phyloP scores from a whole-genome alignment of 2,888 invertebrate genomes.

The Drosophila neotestacea region DNA sequence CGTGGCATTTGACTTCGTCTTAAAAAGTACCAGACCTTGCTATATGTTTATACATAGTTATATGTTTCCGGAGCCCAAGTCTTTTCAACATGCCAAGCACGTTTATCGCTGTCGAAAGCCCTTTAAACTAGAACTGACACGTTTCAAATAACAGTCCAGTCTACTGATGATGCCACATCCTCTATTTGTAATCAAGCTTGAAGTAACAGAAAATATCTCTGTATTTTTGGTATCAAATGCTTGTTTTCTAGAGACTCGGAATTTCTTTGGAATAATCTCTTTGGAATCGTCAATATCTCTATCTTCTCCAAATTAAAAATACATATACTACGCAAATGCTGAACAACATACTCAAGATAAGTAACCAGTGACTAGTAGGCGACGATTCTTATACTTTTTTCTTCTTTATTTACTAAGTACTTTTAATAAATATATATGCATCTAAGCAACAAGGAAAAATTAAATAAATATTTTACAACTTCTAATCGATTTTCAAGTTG shows the following conservation, averaged over 20 bases:
- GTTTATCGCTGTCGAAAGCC: constrained; percentile 34
- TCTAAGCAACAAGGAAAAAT: background rate
- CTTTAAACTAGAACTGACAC: constrained; percentile 37
- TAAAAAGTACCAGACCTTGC: constrained; percentile 19
- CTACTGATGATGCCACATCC: background rate
- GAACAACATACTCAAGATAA: background rate
- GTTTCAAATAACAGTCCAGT: constrained; percentile 22
- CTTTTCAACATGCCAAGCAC: constrained; percentile 58
- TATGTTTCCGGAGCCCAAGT: constrained; percentile 1
- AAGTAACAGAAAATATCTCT: background rate
- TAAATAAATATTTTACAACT: background rate
- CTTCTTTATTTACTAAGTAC: too few relatives aligned
- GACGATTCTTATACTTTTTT: too few relatives aligned
- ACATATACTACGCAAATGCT: background rate
- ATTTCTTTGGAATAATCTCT: background rate
- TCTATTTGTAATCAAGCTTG: constrained; percentile 1
- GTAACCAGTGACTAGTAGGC: background rate
- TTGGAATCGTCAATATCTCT: background rate
- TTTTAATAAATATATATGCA: background rate
- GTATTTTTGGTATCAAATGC: background rate
- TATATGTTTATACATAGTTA: constrained; percentile 5
- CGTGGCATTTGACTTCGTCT: constrained; percentile 33
- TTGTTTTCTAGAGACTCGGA: background rate
- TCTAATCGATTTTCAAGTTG: background rate
- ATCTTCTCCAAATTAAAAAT: background rate